Evolutionary conservation across 53 echinoderm and acorn worm species (phyloP).

Genomic region (Zoroaster sp.): DNA sequence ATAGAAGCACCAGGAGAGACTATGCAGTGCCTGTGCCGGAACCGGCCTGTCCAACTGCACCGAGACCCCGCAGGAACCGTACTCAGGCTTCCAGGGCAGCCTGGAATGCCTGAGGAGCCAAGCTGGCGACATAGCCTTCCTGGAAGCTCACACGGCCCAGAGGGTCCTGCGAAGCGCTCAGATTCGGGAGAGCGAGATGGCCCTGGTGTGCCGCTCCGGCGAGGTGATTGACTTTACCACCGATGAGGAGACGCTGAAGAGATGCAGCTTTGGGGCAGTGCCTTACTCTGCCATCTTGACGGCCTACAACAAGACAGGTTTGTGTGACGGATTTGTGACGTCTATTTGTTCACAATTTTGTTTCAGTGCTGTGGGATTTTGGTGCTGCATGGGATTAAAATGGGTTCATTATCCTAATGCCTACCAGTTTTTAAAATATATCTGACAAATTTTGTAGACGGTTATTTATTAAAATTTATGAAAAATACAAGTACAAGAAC

Average conservation of each 20-base stretch:
- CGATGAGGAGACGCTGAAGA: constrained; percentile 67
- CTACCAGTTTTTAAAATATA: no score
- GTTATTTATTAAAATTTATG: no score
- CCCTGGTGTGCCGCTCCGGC: constrained; percentile 82
- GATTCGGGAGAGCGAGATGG: constrained; percentile 50
- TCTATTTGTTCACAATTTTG: not conserved
- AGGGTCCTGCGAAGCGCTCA: constrained; percentile 7
- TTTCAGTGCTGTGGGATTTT: no score
- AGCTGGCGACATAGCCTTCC: constrained; percentile 81
- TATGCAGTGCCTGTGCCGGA: constrained; percentile 70
- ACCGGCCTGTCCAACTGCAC: constrained; percentile 38
- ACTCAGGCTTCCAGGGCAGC: constrained; percentile 69
- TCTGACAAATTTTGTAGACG: no score
- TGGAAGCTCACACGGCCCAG: constrained; percentile 69
- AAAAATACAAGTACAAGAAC: no score
- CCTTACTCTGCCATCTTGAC: constrained; percentile 78
- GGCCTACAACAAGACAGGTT: constrained; percentile 83
- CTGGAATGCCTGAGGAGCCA: constrained; percentile 68
- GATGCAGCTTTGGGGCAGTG: constrained; percentile 84
- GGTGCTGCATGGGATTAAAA: no score
- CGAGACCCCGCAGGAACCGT: constrained; percentile 53
- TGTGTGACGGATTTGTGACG: not conserved
- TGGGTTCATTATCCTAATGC: no score
- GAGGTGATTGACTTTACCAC: constrained; percentile 70
- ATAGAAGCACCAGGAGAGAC: constrained; percentile 72